phyloP scores from a whole-genome alignment of 2,113 vertebrate species.

The Heterotis niloticus region DNA sequence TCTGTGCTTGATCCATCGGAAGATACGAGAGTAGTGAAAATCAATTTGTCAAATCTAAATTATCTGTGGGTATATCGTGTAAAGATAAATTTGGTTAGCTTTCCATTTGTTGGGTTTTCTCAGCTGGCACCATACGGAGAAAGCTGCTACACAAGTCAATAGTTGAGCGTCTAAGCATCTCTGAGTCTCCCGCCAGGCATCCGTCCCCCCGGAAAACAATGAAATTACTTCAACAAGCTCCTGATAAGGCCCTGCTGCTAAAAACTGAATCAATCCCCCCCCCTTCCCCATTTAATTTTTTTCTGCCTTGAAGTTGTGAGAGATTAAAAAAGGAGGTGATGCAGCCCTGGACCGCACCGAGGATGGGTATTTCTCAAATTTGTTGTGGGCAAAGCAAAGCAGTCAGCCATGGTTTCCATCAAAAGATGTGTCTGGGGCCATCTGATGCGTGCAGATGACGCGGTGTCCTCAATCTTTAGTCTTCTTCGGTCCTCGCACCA shows the following conservation, averaged over 20 bases:
- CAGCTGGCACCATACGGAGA: not conserved
- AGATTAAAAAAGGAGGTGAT: not conserved
- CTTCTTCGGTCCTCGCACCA: not conserved
- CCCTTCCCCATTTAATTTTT: not conserved
- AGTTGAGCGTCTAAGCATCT: constrained; percentile 1
- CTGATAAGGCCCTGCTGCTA: not conserved
- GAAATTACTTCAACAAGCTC: not conserved
- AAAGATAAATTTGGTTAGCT: too few relatives aligned
- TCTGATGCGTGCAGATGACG: too few relatives aligned
- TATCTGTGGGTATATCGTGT: too few relatives aligned
- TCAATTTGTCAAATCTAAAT: too few relatives aligned
- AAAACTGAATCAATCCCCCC: not conserved
- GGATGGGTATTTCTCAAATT: not conserved
- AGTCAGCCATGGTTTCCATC: not conserved
- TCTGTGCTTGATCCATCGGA: too few relatives aligned
- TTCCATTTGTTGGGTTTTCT: too few relatives aligned
- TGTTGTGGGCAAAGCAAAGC: not conserved
- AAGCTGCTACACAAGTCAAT: constrained; percentile 9
- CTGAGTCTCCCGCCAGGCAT: not conserved
- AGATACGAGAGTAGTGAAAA: too few relatives aligned
- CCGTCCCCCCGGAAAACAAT: not conserved
- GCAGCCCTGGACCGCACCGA: not conserved
- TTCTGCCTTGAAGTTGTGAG: not conserved
- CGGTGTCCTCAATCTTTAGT: not conserved
- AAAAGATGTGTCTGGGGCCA: not conserved